Percentiles rank a stretch among this genome's conserved stretches.
Evolutionary conservation across 2,797 vertebrate genomes (phyloP).

Genomic region (Loris lydekkerianus): DNA sequence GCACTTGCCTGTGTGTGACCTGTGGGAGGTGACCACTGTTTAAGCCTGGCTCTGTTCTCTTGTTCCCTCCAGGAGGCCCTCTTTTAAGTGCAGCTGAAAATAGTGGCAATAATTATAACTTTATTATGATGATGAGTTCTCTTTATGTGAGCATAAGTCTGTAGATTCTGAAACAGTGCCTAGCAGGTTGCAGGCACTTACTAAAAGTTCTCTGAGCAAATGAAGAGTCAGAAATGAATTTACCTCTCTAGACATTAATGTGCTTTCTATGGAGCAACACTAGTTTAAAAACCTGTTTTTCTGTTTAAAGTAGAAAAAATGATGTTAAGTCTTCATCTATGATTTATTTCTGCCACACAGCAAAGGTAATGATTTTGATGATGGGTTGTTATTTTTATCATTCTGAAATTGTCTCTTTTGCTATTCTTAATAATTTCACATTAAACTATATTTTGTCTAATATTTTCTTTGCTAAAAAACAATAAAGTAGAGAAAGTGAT

Average conservation of each 20-base stretch:
- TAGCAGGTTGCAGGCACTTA: neutral
- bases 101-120: neutral
- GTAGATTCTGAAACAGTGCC: neutral
- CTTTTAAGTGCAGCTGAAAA: conserved; percentile 16
- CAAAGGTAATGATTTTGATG: neutral
- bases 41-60: neutral
- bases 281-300: conserved; percentile 1
- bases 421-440: conserved; percentile 20
- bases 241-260: neutral
- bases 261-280: neutral
- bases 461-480: neutral
- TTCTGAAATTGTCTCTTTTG: neutral
- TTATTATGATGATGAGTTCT: neutral
- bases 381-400: neutral
- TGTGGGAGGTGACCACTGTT: neutral
- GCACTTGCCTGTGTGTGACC: neutral
- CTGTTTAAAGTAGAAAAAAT: conserved; percentile 3
- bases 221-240: conserved; percentile 1
- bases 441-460: neutral
- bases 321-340: neutral
- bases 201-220: conserved; percentile 27
- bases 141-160: neutral
- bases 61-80: neutral
- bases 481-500: neutral
- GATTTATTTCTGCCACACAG: neutral